Conservation (phyloP, 1,140 invertebrate species). For the Zaprionus ornatus region DNA sequence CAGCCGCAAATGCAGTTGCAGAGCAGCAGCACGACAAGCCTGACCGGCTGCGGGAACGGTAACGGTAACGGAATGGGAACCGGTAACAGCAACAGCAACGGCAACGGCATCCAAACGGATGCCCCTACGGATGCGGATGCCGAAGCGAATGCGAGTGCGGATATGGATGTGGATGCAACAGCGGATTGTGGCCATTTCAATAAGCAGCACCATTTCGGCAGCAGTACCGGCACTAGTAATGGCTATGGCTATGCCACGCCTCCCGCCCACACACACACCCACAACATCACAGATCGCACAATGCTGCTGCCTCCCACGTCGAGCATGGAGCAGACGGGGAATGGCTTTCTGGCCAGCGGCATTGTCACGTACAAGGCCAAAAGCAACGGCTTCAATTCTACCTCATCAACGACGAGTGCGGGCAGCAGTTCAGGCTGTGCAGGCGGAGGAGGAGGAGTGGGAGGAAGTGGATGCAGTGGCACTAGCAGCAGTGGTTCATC, state of each 20-base stretch:
- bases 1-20: conserved; percentile 67
- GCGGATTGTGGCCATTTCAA: conserved; percentile 55
- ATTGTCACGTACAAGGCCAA: conserved; percentile 75
- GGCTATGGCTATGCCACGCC: conserved; percentile 38
- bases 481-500: conserved; percentile 18
- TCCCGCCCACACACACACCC: conserved; percentile 1
- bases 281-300: conserved; percentile 56
- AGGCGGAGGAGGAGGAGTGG: background rate
- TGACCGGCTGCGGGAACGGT: conserved; percentile 27
- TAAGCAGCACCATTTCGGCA: conserved; percentile 53
- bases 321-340: background rate
- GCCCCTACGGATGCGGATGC: conserved; percentile 35
- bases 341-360: conserved; percentile 40
- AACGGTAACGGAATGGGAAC: background rate
- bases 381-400: conserved; percentile 58
- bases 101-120: conserved; percentile 54
- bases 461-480: conserved; percentile 7
- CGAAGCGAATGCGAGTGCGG: conserved; percentile 24
- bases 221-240: conserved; percentile 33
- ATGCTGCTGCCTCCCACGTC: conserved; percentile 49
- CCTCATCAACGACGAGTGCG: conserved; percentile 62
- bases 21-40: conserved; percentile 32
- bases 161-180: conserved; percentile 35
- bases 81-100: background rate
- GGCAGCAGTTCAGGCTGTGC: conserved; percentile 3